Evolutionary conservation across 1,140 invertebrate species (phyloP).

Genomic region (Solen grandis): DNA sequence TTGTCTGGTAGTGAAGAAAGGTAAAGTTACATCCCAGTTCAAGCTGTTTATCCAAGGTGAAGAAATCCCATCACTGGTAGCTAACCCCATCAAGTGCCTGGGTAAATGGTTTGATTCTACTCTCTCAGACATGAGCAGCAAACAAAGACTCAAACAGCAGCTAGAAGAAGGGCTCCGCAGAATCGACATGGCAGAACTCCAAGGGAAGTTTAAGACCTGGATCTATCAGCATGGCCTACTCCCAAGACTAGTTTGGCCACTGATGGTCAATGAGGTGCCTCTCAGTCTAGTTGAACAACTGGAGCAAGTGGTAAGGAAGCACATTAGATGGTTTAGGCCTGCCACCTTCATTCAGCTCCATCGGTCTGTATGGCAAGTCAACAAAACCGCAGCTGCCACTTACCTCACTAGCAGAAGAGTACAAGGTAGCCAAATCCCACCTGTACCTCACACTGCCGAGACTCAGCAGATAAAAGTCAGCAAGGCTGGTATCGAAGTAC

Average conservation of each 20-base stretch:
- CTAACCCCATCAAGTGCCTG: conserved; percentile 22
- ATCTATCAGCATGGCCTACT: too few species aligned
- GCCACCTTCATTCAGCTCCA: too few species aligned
- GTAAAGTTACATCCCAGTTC: background rate
- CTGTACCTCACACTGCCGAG: too few species aligned
- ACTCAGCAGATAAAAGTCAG: too few species aligned
- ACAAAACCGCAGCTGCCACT: too few species aligned
- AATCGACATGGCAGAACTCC: conserved; percentile 38
- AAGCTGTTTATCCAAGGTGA: background rate
- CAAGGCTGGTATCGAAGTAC: too few species aligned
- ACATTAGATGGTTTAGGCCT: too few species aligned
- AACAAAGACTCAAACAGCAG: conserved; percentile 33
- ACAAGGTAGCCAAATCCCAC: too few species aligned
- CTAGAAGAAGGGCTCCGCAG: conserved; percentile 23
- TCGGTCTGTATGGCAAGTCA: too few species aligned
- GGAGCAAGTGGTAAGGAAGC: background rate
- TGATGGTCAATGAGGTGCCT: conserved; percentile 31
- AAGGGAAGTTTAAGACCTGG: conserved; percentile 43
- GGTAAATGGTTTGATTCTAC: conserved; percentile 38
- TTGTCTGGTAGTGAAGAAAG: background rate
- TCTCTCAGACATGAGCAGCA: conserved; percentile 11
- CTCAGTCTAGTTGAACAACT: conserved; percentile 23
- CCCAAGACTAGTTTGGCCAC: too few species aligned
- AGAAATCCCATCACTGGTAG: background rate
- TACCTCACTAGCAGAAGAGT: too few species aligned